phyloP scores from a whole-genome alignment of 2,888 invertebrate genomes.

The Tetranychus piercei region DNA sequence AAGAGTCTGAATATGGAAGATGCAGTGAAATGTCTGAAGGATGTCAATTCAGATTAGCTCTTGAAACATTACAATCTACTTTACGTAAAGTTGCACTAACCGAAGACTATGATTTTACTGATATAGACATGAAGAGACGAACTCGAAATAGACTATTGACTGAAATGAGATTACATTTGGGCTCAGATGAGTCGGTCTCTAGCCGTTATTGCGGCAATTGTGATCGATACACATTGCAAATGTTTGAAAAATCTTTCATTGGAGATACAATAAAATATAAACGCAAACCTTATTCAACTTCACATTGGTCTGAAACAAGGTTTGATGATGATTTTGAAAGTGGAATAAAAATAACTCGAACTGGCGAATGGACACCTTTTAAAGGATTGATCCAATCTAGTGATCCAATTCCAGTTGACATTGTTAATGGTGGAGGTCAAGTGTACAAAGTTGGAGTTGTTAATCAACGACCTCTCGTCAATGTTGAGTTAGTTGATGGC shows the following conservation, averaged over 20 bases:
- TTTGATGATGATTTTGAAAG: slow-evolving; percentile 12
- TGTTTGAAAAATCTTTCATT: slow-evolving; percentile 11
- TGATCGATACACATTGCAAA: slow-evolving; percentile 17
- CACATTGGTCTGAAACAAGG: slow-evolving; percentile 10
- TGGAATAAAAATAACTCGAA: slow-evolving; percentile 19
- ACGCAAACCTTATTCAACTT: not conserved
- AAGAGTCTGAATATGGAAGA: slow-evolving; percentile 11
- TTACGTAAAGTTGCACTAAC: slow-evolving; percentile 12
- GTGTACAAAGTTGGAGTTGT: slow-evolving; percentile 24
- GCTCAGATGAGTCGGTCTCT: not conserved
- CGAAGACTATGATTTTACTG: slow-evolving; percentile 15
- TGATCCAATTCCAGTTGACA: not conserved
- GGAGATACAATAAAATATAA: not conserved
- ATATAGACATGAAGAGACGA: slow-evolving; percentile 12
- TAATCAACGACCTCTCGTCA: slow-evolving; percentile 19
- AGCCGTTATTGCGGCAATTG: slow-evolving; percentile 18
- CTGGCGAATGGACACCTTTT: slow-evolving; percentile 24
- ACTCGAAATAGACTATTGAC: slow-evolving; percentile 19
- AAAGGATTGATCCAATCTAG: slow-evolving; percentile 20
- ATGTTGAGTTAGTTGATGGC: slow-evolving; percentile 8
- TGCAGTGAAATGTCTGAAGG: slow-evolving; percentile 16
- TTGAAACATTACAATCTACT: slow-evolving; percentile 14
- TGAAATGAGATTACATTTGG: slow-evolving; percentile 17
- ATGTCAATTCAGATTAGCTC: slow-evolving; percentile 18
- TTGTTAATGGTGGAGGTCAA: slow-evolving; percentile 11